phyloP scores from a whole-genome alignment of 2,797 vertebrate species.

The Delichon dasypus region DNA sequence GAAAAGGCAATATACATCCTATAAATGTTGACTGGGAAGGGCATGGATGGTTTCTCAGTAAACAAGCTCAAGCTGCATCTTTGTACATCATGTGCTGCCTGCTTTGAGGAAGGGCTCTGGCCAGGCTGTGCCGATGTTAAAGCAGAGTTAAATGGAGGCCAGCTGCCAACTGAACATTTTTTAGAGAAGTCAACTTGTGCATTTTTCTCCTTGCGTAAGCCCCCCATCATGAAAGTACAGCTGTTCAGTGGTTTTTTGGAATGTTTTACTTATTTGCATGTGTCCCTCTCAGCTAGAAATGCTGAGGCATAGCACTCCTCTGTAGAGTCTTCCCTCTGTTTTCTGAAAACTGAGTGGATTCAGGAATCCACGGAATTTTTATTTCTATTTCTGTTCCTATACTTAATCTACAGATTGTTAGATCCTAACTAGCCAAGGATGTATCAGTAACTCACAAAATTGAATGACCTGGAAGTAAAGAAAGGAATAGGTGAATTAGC shows the following conservation, averaged over 20 bases:
- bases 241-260: constrained; percentile 42
- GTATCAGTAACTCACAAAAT: background rate
- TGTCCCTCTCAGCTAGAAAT: background rate
- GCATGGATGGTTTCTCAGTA: background rate
- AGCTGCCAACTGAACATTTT: constrained; percentile 17
- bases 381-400: background rate
- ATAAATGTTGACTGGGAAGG: background rate
- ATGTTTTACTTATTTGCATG: constrained; percentile 27
- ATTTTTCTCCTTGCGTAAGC: constrained; percentile 27
- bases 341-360: background rate
- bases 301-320: background rate
- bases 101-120: background rate
- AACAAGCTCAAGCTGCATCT: background rate
- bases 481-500: background rate
- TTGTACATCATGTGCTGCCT: background rate
- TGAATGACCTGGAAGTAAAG: background rate
- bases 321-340: background rate
- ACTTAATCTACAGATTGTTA: background rate
- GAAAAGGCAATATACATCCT: background rate
- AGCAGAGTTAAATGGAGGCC: background rate
- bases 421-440: background rate
- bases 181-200: background rate
- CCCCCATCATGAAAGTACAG: constrained; percentile 30
- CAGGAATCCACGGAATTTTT: background rate
- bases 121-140: background rate